Base-by-base conservation (phyloP, 2,113 vertebrate species). In the Channa maculata region DNA sequence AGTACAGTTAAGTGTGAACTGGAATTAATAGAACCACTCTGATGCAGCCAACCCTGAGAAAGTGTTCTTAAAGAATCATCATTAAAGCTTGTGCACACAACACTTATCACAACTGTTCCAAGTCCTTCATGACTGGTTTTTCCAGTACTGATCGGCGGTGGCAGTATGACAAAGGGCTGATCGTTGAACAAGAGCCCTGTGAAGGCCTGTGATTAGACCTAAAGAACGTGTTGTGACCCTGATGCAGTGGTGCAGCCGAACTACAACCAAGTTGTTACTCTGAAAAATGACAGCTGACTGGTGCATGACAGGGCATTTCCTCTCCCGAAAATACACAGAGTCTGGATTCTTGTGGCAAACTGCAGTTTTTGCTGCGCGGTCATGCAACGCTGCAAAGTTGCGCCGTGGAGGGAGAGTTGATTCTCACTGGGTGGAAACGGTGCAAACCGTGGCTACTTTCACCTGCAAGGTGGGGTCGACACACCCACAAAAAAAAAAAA, bases 181-280 rank as follows among this genome's bases (percentile, higher is more conserved):
- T 63, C 90, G 90, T 85, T 71, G 59, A 75, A 67, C 10, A 2
- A 69, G 72, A 54, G 5, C 8, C 41, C 39, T 5, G n/a, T n/a
- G n/a, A n/a, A 52, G 69, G 5, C 86, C 78, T 71, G 79, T 86
- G 85, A 90, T 89, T 77, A 52, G 58, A 78, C 78, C 38, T 55
- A 8, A 59, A 83, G 76, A 65, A 65, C 12, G 7, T 71, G 59
- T 46, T 41, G 53, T n/a, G 45, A 1, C 24, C 24, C 24, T 1
- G 24, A 53, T 34, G 58, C 61, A n/a, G 12, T 2, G 43, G 44
- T 14, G 6, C 49, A 38, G 65, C 34, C 38, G 24, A 50, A 65
- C 65, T 38, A 33, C 45, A n/a, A 15, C 36, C 5, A 2, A 7
- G 24, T 48, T 83, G 81, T 57, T 34, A 55, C 37, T 79, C 34